Conservation (phyloP, 1,140 invertebrate genomes). For the Lasioglossum baleicum region DNA sequence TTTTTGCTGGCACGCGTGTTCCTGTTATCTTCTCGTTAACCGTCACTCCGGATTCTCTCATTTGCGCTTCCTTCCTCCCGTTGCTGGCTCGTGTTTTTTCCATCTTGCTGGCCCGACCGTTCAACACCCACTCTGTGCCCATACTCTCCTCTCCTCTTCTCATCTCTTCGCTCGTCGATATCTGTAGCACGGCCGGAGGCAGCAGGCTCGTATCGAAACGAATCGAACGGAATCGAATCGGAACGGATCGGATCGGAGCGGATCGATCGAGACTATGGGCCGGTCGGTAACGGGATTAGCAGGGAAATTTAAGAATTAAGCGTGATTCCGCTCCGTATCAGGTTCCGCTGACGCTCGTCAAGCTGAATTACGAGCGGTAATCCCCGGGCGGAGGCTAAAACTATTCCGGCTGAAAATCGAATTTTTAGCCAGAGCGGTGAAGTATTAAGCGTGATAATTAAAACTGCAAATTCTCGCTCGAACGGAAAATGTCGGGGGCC, state of each 20-base stretch:
- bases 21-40: conserved; percentile 51
- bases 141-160: neutral
- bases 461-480: conserved; percentile 39
- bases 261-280: conserved; percentile 13
- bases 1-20: conserved; percentile 44
- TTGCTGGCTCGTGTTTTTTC: neutral
- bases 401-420: conserved; percentile 54
- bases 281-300: conserved; percentile 26
- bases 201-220: too few species aligned
- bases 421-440: conserved; percentile 40
- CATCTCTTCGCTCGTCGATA: conserved; percentile 9
- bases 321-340: conserved; percentile 46
- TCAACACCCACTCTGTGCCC: too few species aligned
- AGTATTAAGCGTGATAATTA: conserved; percentile 56
- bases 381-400: conserved; percentile 33
- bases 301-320: conserved; percentile 55
- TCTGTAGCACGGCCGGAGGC: neutral
- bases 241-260: conserved; percentile 15
- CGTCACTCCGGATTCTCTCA: neutral
- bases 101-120: neutral
- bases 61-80: neutral
- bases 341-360: conserved; percentile 37
- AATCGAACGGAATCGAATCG: conserved; percentile 9
- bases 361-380: conserved; percentile 55
- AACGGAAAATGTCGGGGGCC: conserved; percentile 12